A percentile compares a stretch with the other conserved stretches of the same genome.
Evolutionary conservation across 2,888 invertebrate genomes (phyloP).

Genomic region (Sturmia bella): DNA sequence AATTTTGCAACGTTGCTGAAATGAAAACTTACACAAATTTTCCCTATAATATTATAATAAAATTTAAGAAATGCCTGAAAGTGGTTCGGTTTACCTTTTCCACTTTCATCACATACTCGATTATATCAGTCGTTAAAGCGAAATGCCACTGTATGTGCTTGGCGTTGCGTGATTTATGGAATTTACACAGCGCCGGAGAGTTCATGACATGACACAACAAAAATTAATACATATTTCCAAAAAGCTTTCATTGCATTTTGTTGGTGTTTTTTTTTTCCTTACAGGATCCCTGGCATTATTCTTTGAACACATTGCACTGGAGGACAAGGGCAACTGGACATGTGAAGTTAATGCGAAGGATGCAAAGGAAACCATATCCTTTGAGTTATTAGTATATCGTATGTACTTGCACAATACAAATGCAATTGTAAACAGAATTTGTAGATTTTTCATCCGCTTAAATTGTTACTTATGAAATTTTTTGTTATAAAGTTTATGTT

Average conservation of each 20-base stretch:
- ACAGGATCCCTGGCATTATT: slow-evolving; percentile 81
- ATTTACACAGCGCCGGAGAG: no score
- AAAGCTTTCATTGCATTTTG: slow-evolving; percentile 13
- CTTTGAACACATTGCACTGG: slow-evolving; percentile 82
- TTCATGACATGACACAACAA: slow-evolving; percentile 12
- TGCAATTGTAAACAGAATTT: slow-evolving; percentile 11
- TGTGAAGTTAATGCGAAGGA: slow-evolving; percentile 79
- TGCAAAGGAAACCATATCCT: slow-evolving; percentile 76
- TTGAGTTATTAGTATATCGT: slow-evolving; percentile 82
- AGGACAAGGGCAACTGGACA: slow-evolving; percentile 83
- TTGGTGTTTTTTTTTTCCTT: background rate
- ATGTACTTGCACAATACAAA: slow-evolving; percentile 72
- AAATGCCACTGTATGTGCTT: no score
- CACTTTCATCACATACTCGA: no score
- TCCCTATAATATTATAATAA: no score
- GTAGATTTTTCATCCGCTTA: slow-evolving; percentile 23
- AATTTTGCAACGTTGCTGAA: no score
- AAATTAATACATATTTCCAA: slow-evolving; percentile 36
- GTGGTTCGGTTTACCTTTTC: no score
- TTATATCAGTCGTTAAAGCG: no score
- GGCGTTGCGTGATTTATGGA: no score
- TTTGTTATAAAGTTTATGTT: slow-evolving; percentile 13
- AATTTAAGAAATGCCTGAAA: no score
- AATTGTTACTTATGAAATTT: slow-evolving; percentile 2
- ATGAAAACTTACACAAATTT: no score